Evolutionary conservation across 2,888 invertebrate species (phyloP).

Genomic region (Drosophila cracens): DNA sequence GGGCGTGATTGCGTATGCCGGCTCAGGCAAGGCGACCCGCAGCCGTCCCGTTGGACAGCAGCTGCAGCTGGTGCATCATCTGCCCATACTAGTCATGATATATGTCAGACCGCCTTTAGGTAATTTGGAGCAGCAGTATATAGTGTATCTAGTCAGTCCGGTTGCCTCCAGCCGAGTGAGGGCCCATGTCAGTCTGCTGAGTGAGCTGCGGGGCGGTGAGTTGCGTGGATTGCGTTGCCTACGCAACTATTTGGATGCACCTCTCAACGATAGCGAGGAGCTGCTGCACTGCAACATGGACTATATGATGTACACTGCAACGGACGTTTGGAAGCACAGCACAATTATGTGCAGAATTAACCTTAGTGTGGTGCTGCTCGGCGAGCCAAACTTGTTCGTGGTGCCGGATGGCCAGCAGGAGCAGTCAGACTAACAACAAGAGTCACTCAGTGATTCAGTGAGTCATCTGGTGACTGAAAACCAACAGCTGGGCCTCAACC

Average conservation of each 20-base stretch:
- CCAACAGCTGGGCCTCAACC: slow-evolving; percentile 45
- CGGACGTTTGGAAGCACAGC: slow-evolving; percentile 33
- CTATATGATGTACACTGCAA: slow-evolving; percentile 47
- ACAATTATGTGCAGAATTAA: slow-evolving; percentile 9
- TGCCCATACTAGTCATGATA: slow-evolving; percentile 57
- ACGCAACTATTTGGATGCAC: slow-evolving; percentile 49
- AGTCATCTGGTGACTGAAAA: slow-evolving; percentile 28
- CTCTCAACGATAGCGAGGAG: slow-evolving; percentile 43
- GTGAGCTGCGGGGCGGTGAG: slow-evolving; percentile 20
- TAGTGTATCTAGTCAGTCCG: slow-evolving; percentile 55
- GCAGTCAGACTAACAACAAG: neutral
- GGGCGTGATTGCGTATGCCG: slow-evolving; percentile 53
- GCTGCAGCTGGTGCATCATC: slow-evolving; percentile 56
- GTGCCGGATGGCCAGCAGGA: neutral
- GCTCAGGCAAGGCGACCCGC: slow-evolving; percentile 17
- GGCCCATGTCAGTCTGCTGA: slow-evolving; percentile 45
- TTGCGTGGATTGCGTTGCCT: slow-evolving; percentile 51
- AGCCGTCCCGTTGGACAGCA: slow-evolving; percentile 53
- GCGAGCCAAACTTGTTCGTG: slow-evolving; percentile 50
- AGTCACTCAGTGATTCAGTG: slow-evolving; percentile 42
- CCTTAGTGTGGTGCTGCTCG: slow-evolving; percentile 50
- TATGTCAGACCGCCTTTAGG: slow-evolving; percentile 44
- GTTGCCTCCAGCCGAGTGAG: slow-evolving; percentile 33
- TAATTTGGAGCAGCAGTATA: slow-evolving; percentile 37
- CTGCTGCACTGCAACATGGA: slow-evolving; percentile 55